Conservation (phyloP, 30 jellyfish, hydroid and myxozoan species). For the Pseudorhiza aurosa region DNA sequence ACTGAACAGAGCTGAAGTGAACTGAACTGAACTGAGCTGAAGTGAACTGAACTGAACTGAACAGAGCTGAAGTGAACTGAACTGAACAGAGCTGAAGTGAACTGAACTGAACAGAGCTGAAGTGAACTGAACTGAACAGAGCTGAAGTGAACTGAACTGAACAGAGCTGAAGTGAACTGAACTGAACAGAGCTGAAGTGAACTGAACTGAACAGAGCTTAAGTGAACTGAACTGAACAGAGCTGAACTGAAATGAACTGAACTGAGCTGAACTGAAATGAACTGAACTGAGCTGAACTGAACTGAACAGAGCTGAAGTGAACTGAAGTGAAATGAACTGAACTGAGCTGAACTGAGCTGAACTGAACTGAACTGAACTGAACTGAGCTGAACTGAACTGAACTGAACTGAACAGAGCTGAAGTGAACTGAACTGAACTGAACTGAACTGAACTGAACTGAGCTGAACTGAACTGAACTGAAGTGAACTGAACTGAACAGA, state of each 20-base stretch:
- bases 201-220: neutral
- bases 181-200: neutral
- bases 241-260: constrained; percentile 1
- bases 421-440: constrained; percentile 1
- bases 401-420: neutral
- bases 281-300: constrained; percentile 11
- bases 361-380: constrained; percentile 5
- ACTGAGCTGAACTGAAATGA: constrained; percentile 17
- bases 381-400: constrained; percentile 3
- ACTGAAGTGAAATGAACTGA: constrained; percentile 24
- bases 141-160: constrained; percentile 14
- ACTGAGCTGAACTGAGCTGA: constrained; percentile 9
- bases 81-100: neutral
- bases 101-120: constrained; percentile 18
- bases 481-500: constrained; percentile 6
- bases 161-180: constrained; percentile 3
- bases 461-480: neutral
- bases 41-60: neutral
- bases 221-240: neutral
- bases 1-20: constrained; percentile 6
- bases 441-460: constrained; percentile 2
- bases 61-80: neutral
- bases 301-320: constrained; percentile 16
- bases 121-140: constrained; percentile 10
- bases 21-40: constrained; percentile 12